phyloP scores from a whole-genome alignment of 2,888 invertebrate species.

The Sclerodermus sp. region DNA sequence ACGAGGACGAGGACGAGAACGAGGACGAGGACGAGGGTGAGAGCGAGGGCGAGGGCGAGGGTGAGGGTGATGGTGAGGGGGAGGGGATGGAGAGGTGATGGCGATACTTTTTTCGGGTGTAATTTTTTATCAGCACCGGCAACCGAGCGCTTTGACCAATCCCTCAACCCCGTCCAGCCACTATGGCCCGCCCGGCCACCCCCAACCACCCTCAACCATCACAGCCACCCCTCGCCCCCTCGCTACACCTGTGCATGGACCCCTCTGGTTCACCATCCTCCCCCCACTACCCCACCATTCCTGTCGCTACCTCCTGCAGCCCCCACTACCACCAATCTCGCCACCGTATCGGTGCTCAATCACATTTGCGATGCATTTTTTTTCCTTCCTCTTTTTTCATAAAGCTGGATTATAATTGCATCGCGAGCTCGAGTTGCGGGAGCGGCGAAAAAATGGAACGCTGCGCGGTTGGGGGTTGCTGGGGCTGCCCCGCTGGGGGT shows the following conservation, averaged over 20 bases:
- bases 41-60: conserved; percentile 14
- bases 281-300: no score
- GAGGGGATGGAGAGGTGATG: conserved; percentile 24
- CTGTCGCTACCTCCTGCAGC: conserved; percentile 19
- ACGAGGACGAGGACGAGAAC: conserved; percentile 15
- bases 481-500: conserved; percentile 18
- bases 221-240: conserved; percentile 19
- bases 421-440: conserved; percentile 49
- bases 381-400: conserved; percentile 49
- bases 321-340: conserved; percentile 47
- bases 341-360: conserved; percentile 57
- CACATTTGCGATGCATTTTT: conserved; percentile 58
- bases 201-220: not conserved
- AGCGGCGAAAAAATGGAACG: conserved; percentile 48
- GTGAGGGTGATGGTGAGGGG: conserved; percentile 16
- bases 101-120: conserved; percentile 48
- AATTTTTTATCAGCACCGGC: conserved; percentile 52
- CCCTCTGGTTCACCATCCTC: no score
- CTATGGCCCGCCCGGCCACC: conserved; percentile 19
- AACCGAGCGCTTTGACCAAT: conserved; percentile 48
- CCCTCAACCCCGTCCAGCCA: conserved; percentile 34
- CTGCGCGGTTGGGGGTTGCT: conserved; percentile 29
- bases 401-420: conserved; percentile 59
- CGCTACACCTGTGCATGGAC: conserved; percentile 22
- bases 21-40: conserved; percentile 13